A percentile compares a stretch with the other conserved stretches of the same genome.
Evolutionary conservation across 2,113 vertebrate genomes (phyloP).

Genomic region (Hippopotamus amphibius): DNA sequence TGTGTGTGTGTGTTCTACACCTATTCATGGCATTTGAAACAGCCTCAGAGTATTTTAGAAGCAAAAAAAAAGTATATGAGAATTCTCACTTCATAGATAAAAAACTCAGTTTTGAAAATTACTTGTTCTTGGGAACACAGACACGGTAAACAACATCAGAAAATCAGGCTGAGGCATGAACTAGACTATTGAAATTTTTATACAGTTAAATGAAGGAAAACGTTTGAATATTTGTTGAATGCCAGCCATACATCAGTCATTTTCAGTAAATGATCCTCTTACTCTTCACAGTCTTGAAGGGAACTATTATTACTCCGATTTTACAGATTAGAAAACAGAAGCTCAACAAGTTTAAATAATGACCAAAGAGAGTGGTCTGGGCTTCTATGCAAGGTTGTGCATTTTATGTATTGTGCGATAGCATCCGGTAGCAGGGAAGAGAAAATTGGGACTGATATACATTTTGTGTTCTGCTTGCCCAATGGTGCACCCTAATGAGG

Average conservation of each 20-base stretch:
- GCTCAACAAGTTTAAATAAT: background rate
- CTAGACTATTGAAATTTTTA: background rate
- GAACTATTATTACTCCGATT: background rate
- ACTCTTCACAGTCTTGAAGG: background rate
- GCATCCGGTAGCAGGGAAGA: too few relatives aligned
- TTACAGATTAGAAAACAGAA: background rate
- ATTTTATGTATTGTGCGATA: background rate
- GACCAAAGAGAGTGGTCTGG: background rate
- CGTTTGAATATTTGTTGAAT: background rate
- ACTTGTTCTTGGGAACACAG: background rate
- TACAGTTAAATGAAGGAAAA: background rate
- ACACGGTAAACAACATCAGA: background rate
- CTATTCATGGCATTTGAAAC: conserved; percentile 29
- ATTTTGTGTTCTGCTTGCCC: background rate
- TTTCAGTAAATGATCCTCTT: conserved; percentile 28
- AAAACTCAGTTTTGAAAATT: conserved; percentile 21
- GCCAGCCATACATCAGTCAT: background rate
- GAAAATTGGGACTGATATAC: background rate
- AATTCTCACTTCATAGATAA: background rate
- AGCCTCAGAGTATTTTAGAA: conserved; percentile 63
- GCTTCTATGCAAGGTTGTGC: fast-evolving
- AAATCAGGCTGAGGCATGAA: background rate
- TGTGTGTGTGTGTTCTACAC: conserved; percentile 70
- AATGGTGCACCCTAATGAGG: too few relatives aligned
- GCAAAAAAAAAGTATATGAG: background rate